These are phyloP conservation scores for Chlorops oryzae DNA, from an alignment of 1,140 invertebrate genomes.

Conservation along the genomic window DNA sequence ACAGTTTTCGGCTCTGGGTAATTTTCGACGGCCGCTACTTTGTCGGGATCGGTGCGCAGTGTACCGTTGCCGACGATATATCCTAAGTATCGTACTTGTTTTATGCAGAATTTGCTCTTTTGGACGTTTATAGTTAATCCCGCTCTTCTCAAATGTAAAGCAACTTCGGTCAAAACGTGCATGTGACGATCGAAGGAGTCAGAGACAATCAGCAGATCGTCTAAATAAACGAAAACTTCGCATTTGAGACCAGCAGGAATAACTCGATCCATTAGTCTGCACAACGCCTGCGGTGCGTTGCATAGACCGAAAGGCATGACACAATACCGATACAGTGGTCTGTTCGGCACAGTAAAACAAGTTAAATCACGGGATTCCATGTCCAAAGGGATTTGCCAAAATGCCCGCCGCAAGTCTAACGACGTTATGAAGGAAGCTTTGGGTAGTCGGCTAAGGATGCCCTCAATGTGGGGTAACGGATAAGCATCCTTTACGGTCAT, in stretches of 20 bases:
- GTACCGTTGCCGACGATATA: conserved; percentile 27
- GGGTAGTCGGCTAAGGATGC: conserved; percentile 34
- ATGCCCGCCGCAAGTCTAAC: conserved; percentile 8
- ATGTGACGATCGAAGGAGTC: conserved; percentile 41
- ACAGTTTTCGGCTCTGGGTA: conserved; percentile 16
- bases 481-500: conserved; percentile 38
- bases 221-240: conserved; percentile 17
- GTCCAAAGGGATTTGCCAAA: conserved; percentile 25
- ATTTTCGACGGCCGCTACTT: conserved; percentile 17
- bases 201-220: conserved; percentile 39
- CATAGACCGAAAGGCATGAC: conserved; percentile 19
- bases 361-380: conserved; percentile 34
- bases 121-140: conserved; percentile 20
- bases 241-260: conserved; percentile 1
- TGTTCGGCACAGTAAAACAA: conserved; percentile 33
- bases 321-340: conserved; percentile 29
- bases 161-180: conserved; percentile 19
- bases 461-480: conserved; percentile 27
- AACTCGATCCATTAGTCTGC: conserved; percentile 8
- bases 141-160: conserved; percentile 17
- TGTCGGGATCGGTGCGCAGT: conserved; percentile 34
- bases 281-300: conserved; percentile 8
- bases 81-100: conserved; percentile 21
- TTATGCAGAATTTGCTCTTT: conserved; percentile 19
- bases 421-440: conserved; percentile 22